Conservation (phyloP, 2,113 vertebrate genomes). For the Sebastes fasciatus region DNA sequence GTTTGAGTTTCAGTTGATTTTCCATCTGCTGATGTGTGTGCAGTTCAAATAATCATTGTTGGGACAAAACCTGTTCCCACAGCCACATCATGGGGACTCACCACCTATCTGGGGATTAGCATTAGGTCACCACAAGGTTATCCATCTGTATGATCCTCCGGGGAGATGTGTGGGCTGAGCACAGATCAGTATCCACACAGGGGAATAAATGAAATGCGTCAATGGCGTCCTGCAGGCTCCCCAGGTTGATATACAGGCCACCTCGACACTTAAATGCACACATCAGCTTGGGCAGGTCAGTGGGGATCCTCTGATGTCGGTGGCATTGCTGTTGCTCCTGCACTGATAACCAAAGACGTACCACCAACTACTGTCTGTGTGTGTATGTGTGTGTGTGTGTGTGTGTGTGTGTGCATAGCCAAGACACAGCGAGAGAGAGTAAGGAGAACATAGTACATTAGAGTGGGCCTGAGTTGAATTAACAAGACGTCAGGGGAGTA, state of each 20-base stretch:
- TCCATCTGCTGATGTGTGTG: background rate
- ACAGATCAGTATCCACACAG: background rate
- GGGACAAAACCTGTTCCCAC: background rate
- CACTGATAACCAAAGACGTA: background rate
- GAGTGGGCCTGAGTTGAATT: slow-evolving; percentile 43
- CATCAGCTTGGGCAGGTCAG: slow-evolving; percentile 33
- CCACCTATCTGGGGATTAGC: background rate
- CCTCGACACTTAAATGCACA: slow-evolving; percentile 14
- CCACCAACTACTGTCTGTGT: background rate
- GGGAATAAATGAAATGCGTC: slow-evolving; percentile 12
- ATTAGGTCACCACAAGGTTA: background rate
- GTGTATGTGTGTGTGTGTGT: slow-evolving; percentile 20
- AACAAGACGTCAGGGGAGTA: slow-evolving; percentile 55
- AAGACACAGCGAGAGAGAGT: background rate
- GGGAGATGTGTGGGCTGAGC: slow-evolving; percentile 39
- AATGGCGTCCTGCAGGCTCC: background rate
- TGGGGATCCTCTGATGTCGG: slow-evolving; percentile 24
- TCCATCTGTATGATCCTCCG: slow-evolving; percentile 15
- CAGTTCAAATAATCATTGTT: background rate
- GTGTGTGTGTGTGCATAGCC: slow-evolving; percentile 5
- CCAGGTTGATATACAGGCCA: slow-evolving; percentile 28
- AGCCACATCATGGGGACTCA: background rate
- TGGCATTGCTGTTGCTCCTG: slow-evolving; percentile 2
- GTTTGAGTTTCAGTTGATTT: background rate
- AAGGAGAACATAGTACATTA: slow-evolving; percentile 15